Base-by-base conservation (phyloP, 30 jellyfish, hydroid and myxozoan species). In the Aurelia sp. region DNA sequence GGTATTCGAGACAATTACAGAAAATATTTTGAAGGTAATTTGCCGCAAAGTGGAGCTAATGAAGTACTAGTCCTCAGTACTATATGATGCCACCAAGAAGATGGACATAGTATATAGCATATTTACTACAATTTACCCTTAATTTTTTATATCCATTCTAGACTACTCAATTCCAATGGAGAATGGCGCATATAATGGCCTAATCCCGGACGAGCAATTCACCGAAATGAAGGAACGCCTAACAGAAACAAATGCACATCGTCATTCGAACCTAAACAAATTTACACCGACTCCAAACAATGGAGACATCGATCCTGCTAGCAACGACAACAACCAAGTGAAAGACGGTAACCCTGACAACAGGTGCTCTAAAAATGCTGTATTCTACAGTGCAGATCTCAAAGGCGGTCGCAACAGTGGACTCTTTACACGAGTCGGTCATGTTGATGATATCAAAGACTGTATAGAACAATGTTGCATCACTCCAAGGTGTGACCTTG, bases 391-490 rank as follows among this genome's bases (percentile, higher is more conserved):
- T 84, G 89, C 99, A 30, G 97, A 94, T 40, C 57, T 94, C 62
- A 85, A 88, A 12, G 99, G 99, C 22, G 93, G 99, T 15, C 92
- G 94, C n/a, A 86, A 93, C 53, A 90, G 98, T 63, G 99, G 99
- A 23, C 78, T 94, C 22, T 94, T 89, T 79, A 84, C 96, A 7
- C 71, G 94, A 62, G 87, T 76, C 76, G 99, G 99, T 58, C 95
- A 79, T 65, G 93, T 90, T 20, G 73, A 82, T 57, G 96, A 92
- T 44, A 86, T 94, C 44, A 91, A 88, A 19, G 99, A 89, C 44
- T 94, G 99, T 72, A 86, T 87, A 15, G 87, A 87, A 37, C 93
- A 86, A 13, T 94, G 99, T 63, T 94, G 99, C 73, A 82, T 51
- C 21, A 84, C 97, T 0, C 82, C 82, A 20, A 67, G 93, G 62